Conservation (phyloP, 2,888 invertebrate genomes). For the Plutella xylostella region DNA sequence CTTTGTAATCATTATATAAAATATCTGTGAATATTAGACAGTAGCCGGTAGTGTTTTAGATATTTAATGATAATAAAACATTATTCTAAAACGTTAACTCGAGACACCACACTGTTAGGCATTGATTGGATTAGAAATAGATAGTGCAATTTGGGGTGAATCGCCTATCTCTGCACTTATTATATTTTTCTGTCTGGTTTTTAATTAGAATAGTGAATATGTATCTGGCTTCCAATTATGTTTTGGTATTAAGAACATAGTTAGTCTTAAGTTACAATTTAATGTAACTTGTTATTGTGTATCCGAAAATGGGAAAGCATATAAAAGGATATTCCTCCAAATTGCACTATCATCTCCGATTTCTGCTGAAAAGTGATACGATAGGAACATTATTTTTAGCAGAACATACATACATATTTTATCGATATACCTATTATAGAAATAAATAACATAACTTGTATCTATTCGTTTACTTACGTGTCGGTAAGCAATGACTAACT, state of each 20-base stretch:
- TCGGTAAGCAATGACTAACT: conserved; percentile 47
- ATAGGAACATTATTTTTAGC: conserved; percentile 52
- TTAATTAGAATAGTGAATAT: too few species aligned
- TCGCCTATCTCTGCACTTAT: too few species aligned
- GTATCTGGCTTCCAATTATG: too few species aligned
- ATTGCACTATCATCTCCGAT: too few species aligned
- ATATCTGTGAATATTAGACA: conserved; percentile 65
- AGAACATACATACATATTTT: conserved; percentile 28
- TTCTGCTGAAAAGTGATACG: conserved; percentile 69
- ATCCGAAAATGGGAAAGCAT: too few species aligned
- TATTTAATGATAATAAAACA: conserved; percentile 36
- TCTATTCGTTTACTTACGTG: conserved; percentile 49
- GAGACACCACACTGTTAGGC: conserved; percentile 63
- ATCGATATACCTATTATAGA: background rate
- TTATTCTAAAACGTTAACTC: conserved; percentile 56
- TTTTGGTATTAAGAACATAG: too few species aligned
- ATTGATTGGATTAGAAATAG: too few species aligned
- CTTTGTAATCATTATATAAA: conserved; percentile 21
- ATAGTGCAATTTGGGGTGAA: too few species aligned
- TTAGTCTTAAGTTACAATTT: too few species aligned
- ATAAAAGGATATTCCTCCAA: too few species aligned
- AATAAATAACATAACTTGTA: background rate
- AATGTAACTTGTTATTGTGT: too few species aligned
- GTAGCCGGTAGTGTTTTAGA: conserved; percentile 66
- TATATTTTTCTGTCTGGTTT: too few species aligned